A percentile compares a stretch with the other conserved stretches of the same genome.
Conservation (phyloP, 2,113 vertebrate genomes). For the Chaetops frenatus region DNA sequence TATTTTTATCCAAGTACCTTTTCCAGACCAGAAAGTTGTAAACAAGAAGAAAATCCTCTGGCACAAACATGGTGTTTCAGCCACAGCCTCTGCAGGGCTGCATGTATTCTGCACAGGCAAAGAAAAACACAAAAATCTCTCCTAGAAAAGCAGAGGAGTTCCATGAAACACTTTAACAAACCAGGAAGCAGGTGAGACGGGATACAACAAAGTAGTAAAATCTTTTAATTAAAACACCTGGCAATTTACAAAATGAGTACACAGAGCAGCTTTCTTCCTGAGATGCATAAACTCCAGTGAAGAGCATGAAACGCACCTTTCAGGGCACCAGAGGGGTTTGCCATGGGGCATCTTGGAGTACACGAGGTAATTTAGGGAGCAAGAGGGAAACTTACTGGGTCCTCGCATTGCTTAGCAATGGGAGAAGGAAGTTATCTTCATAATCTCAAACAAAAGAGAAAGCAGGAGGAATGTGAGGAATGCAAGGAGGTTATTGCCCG, state of each 20-base stretch:
- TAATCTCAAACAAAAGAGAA: slow-evolving; percentile 61
- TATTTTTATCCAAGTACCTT: neutral
- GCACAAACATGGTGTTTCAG: neutral
- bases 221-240: neutral
- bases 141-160: neutral
- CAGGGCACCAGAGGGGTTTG: neutral
- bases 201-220: neutral
- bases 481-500: slow-evolving; percentile 43
- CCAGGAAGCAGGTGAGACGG: neutral
- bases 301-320: neutral
- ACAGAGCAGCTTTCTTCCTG: neutral
- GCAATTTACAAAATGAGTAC: neutral
- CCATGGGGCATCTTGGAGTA: neutral
- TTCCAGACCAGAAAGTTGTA: neutral
- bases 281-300: neutral
- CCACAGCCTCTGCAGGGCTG: neutral
- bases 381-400: neutral
- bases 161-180: neutral
- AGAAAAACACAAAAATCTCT: neutral
- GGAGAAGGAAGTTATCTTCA: slow-evolving; percentile 57
- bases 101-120: accelerated
- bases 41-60: neutral
- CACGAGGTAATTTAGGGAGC: neutral
- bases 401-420: neutral
- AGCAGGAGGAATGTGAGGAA: slow-evolving; percentile 51